These are phyloP conservation scores for Deilephila porcellus DNA, from an alignment of 2,888 invertebrate species.

Conservation along the genomic window DNA sequence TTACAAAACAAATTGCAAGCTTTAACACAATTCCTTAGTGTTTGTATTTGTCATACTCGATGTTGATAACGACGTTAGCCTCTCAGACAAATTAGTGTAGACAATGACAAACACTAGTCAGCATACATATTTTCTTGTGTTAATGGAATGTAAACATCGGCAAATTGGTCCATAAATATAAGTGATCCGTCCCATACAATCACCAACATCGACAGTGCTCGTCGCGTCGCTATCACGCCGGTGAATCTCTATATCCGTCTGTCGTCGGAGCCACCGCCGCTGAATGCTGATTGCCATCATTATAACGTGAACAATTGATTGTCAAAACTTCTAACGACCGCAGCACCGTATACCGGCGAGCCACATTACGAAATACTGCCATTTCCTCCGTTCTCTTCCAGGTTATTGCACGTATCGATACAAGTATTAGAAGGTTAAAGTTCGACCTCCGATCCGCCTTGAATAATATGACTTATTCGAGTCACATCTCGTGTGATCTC, in stretches of 20 bases:
- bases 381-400: slow-evolving; percentile 9
- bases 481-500: slow-evolving; percentile 52
- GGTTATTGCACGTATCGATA: slow-evolving; percentile 7
- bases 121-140: slow-evolving; percentile 53
- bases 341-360: slow-evolving; percentile 24
- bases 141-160: slow-evolving; percentile 61
- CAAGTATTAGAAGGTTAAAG: slow-evolving; percentile 49
- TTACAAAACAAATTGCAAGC: slow-evolving; percentile 41
- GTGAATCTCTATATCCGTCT: slow-evolving; percentile 51
- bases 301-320: slow-evolving; percentile 55
- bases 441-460: slow-evolving; percentile 51
- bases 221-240: slow-evolving; percentile 34
- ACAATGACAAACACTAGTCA: slow-evolving; percentile 47
- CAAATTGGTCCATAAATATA: slow-evolving; percentile 58
- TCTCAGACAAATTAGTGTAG: slow-evolving; percentile 32
- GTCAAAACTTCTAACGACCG: slow-evolving; percentile 43
- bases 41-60: slow-evolving; percentile 34
- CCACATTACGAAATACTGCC: slow-evolving; percentile 32
- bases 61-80: slow-evolving; percentile 31
- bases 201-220: slow-evolving; percentile 46
- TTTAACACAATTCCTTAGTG: slow-evolving; percentile 37
- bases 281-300: slow-evolving; percentile 68
- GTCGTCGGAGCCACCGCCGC: slow-evolving; percentile 40
- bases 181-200: slow-evolving; percentile 39
- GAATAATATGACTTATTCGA: slow-evolving; percentile 55